Evolutionary conservation across 2,888 invertebrate species (phyloP), one percentile per base, ranked within the genome.

Genomic region (Cephus pygmeus): DNA sequence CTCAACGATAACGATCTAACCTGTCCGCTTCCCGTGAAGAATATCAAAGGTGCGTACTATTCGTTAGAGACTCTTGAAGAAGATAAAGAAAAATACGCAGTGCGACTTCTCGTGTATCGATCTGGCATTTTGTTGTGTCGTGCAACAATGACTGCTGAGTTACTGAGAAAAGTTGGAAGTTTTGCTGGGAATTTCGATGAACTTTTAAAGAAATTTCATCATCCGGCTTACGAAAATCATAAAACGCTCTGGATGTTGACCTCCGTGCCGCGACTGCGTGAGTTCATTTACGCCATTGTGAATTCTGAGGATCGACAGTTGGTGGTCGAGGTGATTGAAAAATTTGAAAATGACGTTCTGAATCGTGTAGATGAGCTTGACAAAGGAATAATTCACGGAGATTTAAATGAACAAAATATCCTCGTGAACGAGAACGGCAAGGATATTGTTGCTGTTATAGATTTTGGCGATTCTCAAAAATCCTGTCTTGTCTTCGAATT

Each of bases 381-480:
- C 85, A 93, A 93, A 86, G 96, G 95, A 85, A 86, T 96, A 9
- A 96, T 98, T 81, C 98, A 98, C 88, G 98, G 98, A 0, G 98
- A 98, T 89, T 93, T 97, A 79, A 98, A 98, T 89, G 98, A 98
- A 87, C 96, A 96, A 90, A 98, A 98, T 91, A 94, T 98, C 6
- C 94, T 96, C 0, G 87, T 88, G 23, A 83, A 85, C 30, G 56
- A 85, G 34, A 84, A 89, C 0, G 86, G 85, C 3, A 92, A 92
- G 69, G 88, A 92, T 69, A 92, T 97, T 12, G 91, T 92, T 2
- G 96, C 95, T 0, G 92, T 98, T 75, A 93, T 98, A 23, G 98
- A 98, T 92, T 98, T 98, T 88, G 97, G 97, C 0, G 98, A 98
- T 90, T 93, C 95, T 34, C 95, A 96, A 81, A 92, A 93, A 78